Evolutionary conservation across 2,113 vertebrate genomes (phyloP).

Genomic region (Tetraodon nigroviridis): DNA sequence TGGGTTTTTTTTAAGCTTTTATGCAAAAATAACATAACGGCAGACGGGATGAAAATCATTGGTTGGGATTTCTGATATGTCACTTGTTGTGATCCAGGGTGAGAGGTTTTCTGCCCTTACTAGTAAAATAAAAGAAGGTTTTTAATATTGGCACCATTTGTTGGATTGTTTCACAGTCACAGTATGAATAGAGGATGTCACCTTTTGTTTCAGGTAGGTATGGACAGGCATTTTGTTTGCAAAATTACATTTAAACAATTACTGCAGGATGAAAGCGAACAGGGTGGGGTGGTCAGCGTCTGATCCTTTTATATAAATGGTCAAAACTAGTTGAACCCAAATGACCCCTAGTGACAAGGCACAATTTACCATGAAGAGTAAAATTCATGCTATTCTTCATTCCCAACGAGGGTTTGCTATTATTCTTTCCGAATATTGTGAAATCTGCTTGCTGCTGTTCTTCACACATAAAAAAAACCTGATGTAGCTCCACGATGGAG

Average conservation of each 20-base stretch:
- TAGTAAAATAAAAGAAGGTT: conserved; percentile 7
- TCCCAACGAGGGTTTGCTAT: conserved; percentile 1
- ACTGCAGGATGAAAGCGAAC: conserved; percentile 29
- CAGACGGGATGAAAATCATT: conserved; percentile 31
- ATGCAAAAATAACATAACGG: conserved; percentile 19
- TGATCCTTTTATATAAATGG: conserved; percentile 49
- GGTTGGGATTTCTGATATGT: conserved; percentile 60
- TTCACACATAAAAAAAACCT: background rate
- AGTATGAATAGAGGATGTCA: conserved; percentile 59
- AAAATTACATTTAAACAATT: conserved; percentile 64
- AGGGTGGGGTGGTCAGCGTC: conserved; percentile 42
- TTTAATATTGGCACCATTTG: conserved; percentile 25
- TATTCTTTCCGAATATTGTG: background rate
- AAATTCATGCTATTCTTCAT: conserved; percentile 8
- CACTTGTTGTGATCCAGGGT: conserved; percentile 65
- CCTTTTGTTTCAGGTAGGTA: conserved; percentile 58
- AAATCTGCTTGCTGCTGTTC: background rate
- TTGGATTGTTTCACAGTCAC: conserved; percentile 56
- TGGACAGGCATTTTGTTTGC: conserved; percentile 63
- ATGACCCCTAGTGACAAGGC: conserved; percentile 50
- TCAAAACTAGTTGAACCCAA: conserved; percentile 49
- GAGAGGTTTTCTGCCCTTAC: conserved; percentile 53
- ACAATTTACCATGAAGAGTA: conserved; percentile 11
- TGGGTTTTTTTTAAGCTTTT: conserved; percentile 50
- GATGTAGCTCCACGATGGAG: no score